phyloP scores from a whole-genome alignment of 1,140 invertebrate species.

The Drosophila punjabiensis region DNA sequence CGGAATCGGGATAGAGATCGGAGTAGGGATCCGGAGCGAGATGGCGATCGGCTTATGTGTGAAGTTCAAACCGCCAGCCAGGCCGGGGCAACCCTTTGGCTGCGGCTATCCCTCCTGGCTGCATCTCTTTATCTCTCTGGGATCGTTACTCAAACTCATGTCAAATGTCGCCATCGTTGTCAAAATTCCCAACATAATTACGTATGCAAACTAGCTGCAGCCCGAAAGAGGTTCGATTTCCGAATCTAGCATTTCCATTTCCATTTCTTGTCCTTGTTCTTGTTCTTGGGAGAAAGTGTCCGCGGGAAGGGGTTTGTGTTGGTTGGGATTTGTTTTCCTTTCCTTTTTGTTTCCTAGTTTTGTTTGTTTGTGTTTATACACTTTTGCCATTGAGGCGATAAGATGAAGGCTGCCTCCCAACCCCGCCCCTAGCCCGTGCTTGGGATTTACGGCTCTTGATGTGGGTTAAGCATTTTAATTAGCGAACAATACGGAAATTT shows the following conservation, averaged over 20 bases:
- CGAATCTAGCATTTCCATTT: slow-evolving; percentile 21
- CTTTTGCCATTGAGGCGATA: slow-evolving; percentile 64
- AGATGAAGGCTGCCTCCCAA: slow-evolving; percentile 21
- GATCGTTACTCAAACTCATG: slow-evolving; percentile 81
- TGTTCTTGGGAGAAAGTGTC: slow-evolving; percentile 51
- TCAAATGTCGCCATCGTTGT: slow-evolving; percentile 82
- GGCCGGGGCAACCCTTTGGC: slow-evolving; percentile 33
- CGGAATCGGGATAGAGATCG: slow-evolving; percentile 1
- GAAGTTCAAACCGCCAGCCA: slow-evolving; percentile 75
- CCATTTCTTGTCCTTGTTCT: slow-evolving; percentile 16
- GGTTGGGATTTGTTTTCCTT: slow-evolving; percentile 48
- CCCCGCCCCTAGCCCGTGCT: slow-evolving; percentile 12
- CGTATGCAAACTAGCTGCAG: slow-evolving; percentile 76
- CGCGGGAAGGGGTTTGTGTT: slow-evolving; percentile 44
- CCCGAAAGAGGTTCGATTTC: slow-evolving; percentile 40
- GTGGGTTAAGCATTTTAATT: slow-evolving; percentile 84
- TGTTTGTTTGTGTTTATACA: slow-evolving; percentile 68
- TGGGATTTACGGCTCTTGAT: slow-evolving; percentile 69
- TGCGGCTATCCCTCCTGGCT: slow-evolving; percentile 16
- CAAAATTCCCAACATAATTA: slow-evolving; percentile 80
- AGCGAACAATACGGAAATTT: slow-evolving; percentile 70
- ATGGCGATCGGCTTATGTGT: slow-evolving; percentile 73
- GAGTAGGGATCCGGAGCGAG: background rate
- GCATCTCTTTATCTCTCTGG: slow-evolving; percentile 42
- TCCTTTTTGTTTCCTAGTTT: slow-evolving; percentile 23